A percentile compares a stretch with the other conserved stretches of the same genome.
Conservation (phyloP, 2,797 vertebrate genomes). For the Bradypus variegatus region DNA sequence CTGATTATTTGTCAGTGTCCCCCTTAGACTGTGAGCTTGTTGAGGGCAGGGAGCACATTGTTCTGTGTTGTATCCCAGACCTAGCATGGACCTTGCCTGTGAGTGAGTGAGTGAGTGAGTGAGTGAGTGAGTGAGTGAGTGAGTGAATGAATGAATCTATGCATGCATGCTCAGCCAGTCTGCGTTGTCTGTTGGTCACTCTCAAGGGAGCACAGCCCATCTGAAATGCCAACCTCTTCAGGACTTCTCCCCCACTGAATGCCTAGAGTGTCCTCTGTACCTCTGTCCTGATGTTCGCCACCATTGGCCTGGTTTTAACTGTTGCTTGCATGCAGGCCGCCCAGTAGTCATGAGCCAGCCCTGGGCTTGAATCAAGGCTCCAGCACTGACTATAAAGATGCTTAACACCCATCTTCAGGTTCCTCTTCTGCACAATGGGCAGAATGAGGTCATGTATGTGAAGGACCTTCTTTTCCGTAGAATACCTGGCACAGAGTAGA, state of each 20-base stretch:
- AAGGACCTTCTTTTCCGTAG: neutral
- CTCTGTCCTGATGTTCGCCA: neutral
- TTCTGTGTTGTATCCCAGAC: neutral
- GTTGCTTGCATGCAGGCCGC: neutral
- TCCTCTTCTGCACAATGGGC: neutral
- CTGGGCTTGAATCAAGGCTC: neutral
- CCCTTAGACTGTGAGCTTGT: rapidly evolving
- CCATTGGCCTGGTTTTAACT: neutral
- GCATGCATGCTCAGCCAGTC: neutral
- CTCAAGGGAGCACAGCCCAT: neutral
- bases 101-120: neutral
- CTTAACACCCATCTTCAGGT: neutral
- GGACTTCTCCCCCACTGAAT: neutral
- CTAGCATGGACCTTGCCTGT: neutral
- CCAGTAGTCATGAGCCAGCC: neutral
- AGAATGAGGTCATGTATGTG: neutral
- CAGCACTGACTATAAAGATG: neutral
- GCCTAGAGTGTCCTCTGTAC: too few relatives aligned
- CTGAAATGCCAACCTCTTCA: neutral
- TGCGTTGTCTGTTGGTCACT: neutral
- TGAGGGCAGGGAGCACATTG: neutral
- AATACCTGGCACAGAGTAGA: neutral
- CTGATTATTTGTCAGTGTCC: neutral
- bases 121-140: neutral
- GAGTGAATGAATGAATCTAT: neutral